A percentile compares a stretch with the other conserved stretches of the same genome.
Conservation (phyloP, 2,113 vertebrate species). For the Rhinoderma darwinii region DNA sequence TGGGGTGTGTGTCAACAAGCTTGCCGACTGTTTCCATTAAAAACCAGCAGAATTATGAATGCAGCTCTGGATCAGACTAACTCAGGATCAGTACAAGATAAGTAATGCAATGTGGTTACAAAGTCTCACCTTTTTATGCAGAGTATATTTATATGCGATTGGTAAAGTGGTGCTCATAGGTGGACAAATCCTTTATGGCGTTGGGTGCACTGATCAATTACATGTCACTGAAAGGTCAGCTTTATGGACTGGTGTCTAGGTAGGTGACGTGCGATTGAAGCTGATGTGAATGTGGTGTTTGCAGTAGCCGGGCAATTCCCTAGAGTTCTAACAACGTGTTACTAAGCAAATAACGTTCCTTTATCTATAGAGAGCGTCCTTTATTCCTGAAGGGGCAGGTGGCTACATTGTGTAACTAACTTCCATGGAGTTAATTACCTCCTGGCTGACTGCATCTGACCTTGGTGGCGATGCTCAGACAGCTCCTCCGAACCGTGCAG, state of each 20-base stretch:
- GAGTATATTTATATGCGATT: not conserved
- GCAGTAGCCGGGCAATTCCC: constrained; percentile 63
- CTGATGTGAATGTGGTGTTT: constrained; percentile 62
- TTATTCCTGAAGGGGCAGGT: constrained; percentile 60
- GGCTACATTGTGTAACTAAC: constrained; percentile 61
- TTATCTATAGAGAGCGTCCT: constrained; percentile 61
- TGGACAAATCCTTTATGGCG: not conserved
- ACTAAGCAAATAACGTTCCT: constrained; percentile 61
- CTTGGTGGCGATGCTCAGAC: constrained; percentile 63
- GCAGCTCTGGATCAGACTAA: no score
- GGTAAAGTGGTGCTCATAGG: not conserved
- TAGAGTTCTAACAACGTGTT: constrained; percentile 64
- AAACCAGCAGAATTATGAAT: no score
- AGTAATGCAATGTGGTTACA: no score
- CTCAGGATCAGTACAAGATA: no score
- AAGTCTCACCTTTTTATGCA: not conserved
- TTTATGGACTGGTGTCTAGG: constrained; percentile 29
- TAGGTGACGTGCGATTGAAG: not conserved
- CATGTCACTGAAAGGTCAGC: constrained; percentile 23
- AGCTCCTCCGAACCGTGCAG: constrained; percentile 57
- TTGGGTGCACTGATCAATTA: not conserved
- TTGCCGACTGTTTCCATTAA: no score
- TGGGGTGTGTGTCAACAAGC: no score
- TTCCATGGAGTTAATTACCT: constrained; percentile 59
- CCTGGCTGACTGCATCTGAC: constrained; percentile 67